These are phyloP conservation scores for Hemiscyllium ocellatum DNA, from an alignment of 2,113 vertebrate genomes.

Conservation along the genomic window DNA sequence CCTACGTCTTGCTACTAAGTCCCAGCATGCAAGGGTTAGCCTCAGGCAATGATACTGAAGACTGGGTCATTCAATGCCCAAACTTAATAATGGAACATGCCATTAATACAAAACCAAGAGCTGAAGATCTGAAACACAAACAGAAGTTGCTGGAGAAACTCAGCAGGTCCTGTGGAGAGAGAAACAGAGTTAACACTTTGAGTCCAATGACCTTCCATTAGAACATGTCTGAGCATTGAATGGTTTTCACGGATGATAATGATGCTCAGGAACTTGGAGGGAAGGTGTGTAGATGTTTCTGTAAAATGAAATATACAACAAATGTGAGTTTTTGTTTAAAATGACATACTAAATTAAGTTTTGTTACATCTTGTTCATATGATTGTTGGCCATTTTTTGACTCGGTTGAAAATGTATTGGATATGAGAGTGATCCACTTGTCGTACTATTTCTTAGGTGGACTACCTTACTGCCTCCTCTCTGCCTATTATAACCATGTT, in stretches of 20 bases:
- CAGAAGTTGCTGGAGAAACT: too few species aligned
- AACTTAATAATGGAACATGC: background rate
- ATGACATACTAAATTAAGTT: background rate
- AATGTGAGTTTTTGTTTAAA: background rate
- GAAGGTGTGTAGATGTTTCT: background rate
- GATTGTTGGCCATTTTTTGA: background rate
- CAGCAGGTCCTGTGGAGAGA: too few species aligned
- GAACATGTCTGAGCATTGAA: background rate
- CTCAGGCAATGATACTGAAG: too few species aligned
- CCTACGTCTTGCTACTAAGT: background rate
- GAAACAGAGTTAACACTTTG: too few species aligned
- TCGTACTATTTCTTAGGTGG: background rate
- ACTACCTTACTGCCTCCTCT: background rate
- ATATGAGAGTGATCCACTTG: background rate
- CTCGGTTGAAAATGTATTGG: too few species aligned
- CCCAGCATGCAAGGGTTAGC: background rate
- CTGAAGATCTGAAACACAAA: too few species aligned
- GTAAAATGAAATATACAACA: background rate
- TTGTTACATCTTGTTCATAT: background rate
- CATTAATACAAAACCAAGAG: background rate
- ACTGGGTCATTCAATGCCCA: background rate
- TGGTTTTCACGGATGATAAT: background rate
- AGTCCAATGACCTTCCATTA: too few species aligned
- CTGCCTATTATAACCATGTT: background rate
- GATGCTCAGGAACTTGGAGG: background rate